Conservation (phyloP, 2,113 vertebrate species). For the Clarias batrachus region DNA sequence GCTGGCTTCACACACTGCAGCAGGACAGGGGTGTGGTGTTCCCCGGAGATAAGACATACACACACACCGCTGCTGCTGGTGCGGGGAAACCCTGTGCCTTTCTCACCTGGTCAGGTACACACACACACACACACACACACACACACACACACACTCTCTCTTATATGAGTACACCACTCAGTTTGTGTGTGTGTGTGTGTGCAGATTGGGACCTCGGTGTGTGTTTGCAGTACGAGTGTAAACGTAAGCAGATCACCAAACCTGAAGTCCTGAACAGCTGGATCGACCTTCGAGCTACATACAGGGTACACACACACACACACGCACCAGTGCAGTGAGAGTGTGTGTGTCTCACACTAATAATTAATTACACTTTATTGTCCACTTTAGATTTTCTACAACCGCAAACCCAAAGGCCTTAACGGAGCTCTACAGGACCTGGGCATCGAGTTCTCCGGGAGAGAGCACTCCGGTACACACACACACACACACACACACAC, state of each 20-base stretch:
- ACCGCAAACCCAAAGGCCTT: conserved; percentile 88
- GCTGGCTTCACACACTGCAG: conserved; percentile 84
- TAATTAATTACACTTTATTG: neutral
- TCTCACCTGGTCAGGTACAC: conserved; percentile 93
- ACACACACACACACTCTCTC: neutral
- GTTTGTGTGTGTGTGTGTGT: conserved; percentile 28
- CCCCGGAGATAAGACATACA: conserved; percentile 37
- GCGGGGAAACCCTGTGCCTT: conserved; percentile 74
- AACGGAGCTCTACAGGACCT: conserved; percentile 90
- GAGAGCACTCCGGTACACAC: conserved; percentile 87
- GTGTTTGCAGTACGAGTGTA: conserved; percentile 93
- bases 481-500: conserved; percentile 2
- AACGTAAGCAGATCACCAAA: conserved; percentile 88
- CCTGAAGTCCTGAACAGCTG: conserved; percentile 85
- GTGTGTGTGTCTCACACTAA: neutral
- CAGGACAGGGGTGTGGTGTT: conserved; percentile 80
- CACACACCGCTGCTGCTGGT: conserved; percentile 9
- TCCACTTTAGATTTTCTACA: conserved; percentile 82
- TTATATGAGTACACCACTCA: neutral
- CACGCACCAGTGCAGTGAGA: neutral
- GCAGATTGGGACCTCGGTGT: conserved; percentile 95
- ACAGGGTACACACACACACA: conserved; percentile 75
- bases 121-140: conserved; percentile 5
- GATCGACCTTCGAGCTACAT: conserved; percentile 91
- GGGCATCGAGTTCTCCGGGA: conserved; percentile 87